Evolutionary conservation across 2,113 vertebrate genomes (phyloP).

Genomic region (Campylomormyrus tamandua): DNA sequence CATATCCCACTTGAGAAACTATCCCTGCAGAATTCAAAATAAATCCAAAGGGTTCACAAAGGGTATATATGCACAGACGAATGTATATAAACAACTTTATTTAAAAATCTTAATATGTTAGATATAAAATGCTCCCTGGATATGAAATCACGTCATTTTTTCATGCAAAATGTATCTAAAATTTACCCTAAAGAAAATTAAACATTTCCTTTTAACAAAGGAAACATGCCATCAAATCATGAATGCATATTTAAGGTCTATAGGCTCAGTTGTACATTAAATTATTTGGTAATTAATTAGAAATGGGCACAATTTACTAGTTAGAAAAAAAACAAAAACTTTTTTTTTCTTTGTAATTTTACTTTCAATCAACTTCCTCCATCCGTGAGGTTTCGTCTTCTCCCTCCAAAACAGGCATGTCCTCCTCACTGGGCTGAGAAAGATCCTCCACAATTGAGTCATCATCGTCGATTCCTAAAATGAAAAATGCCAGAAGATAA

Average conservation of each 20-base stretch:
- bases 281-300: not conserved
- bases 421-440: conserved; percentile 58
- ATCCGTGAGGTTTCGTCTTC: conserved; percentile 71
- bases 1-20: not conserved
- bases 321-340: not conserved
- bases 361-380: conserved; percentile 70
- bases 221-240: not conserved
- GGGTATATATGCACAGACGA: not conserved
- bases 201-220: not conserved
- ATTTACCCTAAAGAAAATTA: not conserved
- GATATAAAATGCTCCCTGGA: not conserved
- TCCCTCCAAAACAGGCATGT: conserved; percentile 71
- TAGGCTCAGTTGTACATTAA: not conserved
- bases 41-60: not conserved
- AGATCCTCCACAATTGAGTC: conserved; percentile 60
- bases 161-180: not conserved
- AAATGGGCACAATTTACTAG: not conserved
- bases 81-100: not conserved
- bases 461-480: conserved; percentile 66
- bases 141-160: not conserved
- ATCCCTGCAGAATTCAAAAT: not conserved
- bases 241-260: not conserved
- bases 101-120: not conserved
- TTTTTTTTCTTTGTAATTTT: not conserved
- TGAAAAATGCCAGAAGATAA: not conserved